Conservation (phyloP, 2,888 invertebrate species). For the Tillus elongatus region DNA sequence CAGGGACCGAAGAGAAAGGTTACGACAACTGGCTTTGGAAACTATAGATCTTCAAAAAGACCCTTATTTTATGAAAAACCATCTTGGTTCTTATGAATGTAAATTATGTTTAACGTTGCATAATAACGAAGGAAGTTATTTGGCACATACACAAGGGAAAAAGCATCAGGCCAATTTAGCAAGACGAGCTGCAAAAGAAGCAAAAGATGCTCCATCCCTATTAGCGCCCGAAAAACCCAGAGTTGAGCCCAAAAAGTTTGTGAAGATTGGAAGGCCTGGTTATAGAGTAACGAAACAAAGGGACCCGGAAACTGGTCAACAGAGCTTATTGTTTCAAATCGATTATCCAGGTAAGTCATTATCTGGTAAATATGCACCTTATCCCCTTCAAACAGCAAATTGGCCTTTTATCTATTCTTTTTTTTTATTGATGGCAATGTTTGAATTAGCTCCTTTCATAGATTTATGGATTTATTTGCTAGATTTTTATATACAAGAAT, state of each 20-base stretch:
- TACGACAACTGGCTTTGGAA: slow-evolving; percentile 92
- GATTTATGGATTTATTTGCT: neutral
- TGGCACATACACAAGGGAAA: slow-evolving; percentile 99
- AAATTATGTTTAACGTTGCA: slow-evolving; percentile 96
- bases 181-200: slow-evolving; percentile 95
- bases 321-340: slow-evolving; percentile 94
- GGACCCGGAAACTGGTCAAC: slow-evolving; percentile 90
- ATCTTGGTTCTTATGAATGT: slow-evolving; percentile 92
- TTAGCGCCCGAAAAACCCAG: slow-evolving; percentile 91
- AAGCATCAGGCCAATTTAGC: slow-evolving; percentile 99
- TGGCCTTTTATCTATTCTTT: too few species aligned
- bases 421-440: too few species aligned
- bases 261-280: slow-evolving; percentile 98
- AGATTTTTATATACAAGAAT: neutral
- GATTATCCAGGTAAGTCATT: slow-evolving; percentile 65
- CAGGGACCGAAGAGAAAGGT: slow-evolving; percentile 88
- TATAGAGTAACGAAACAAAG: slow-evolving; percentile 98
- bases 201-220: slow-evolving; percentile 91
- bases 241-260: slow-evolving; percentile 97
- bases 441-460: slow-evolving; percentile 1
- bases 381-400: too few species aligned
- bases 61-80: slow-evolving; percentile 99
- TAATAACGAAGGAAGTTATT: slow-evolving; percentile 97
- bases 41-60: slow-evolving; percentile 99
- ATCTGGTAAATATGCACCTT: too few species aligned